A percentile compares a stretch with the other conserved stretches of the same genome.
Evolutionary conservation across 2,888 invertebrate genomes (phyloP).

Genomic region (Pherbina coryleti): DNA sequence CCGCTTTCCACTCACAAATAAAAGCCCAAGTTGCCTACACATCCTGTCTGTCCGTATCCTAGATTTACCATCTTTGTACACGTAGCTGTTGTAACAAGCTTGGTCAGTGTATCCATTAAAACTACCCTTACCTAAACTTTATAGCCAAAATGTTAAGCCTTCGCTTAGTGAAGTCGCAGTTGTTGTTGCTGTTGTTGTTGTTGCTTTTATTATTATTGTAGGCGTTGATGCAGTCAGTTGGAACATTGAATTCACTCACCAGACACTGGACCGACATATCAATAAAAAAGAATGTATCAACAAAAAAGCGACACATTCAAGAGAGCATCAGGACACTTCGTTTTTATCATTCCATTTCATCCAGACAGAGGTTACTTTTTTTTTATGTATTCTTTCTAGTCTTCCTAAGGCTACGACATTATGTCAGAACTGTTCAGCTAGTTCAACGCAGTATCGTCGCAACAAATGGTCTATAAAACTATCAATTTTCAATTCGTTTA

Average conservation of each 20-base stretch:
- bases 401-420: constrained; percentile 8
- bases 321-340: not conserved
- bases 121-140: not conserved
- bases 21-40: not conserved
- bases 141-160: not conserved
- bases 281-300: not conserved
- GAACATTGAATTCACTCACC: constrained; percentile 44
- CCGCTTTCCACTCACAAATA: not conserved
- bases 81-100: not conserved
- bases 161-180: not conserved
- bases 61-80: not conserved
- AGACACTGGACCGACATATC: not conserved
- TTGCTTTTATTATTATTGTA: constrained; percentile 26
- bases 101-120: not conserved
- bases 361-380: not conserved
- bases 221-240: constrained; percentile 64
- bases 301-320: not conserved
- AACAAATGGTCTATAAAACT: constrained; percentile 65
- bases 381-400: not conserved
- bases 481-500: constrained; percentile 66
- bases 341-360: not conserved
- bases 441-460: not conserved
- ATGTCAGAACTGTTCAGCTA: constrained; percentile 26
- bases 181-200: not conserved
- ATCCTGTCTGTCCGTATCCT: too few relatives aligned